Base-by-base conservation (phyloP, 2,797 vertebrate genomes). In the Crax fasciolata region DNA sequence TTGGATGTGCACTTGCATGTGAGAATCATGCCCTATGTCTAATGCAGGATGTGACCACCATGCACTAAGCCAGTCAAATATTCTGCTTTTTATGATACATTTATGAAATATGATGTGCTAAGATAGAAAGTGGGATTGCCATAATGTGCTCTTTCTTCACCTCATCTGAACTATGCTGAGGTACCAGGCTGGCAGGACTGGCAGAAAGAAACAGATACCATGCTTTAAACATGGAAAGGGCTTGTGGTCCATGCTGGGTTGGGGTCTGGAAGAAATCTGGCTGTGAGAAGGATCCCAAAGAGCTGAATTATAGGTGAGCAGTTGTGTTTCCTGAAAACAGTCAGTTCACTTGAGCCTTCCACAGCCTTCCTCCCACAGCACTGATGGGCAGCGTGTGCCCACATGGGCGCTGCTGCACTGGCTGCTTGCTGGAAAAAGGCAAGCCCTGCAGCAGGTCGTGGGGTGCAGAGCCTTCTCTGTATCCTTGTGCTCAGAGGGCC, bases 121-220 rank as follows among this genome's bases (percentile, higher is more conserved):
- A 48, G 2, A 0, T 2, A 49, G 62, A 7, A 11, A 16, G 9
- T 4, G n/a, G 16, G 10, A n/a, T 24, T 4, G 1, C 70, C 0
- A 0, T 28, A 24, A n/a, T 3, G 3, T 16, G 16, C 48, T 55
- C 6, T 14, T 62, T 44, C 44, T 84, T 71, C 62, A 59, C 46
- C 30, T 30, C 57, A 41, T 24, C 20, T 70, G 27, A 79, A 51
- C 17, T 49, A 8, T 13, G 23, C 59, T 48, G 65, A 63, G 49
- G 28, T 12, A 52, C 10, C 49, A 58, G 49, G 21, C 32, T 84
- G 65, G 13, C 27, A 41, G 39, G 38, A 51, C 15, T 54, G 20
- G 46, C 28, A 25, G 39, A 61, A 46, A 43, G n/a, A 77, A 84
- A 15, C 10, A 13, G 13, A 58, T 46, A 27, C 21, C 5, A 1